These are phyloP conservation scores for Bothrops alternatus DNA, from an alignment of 2,797 vertebrate species.

Conservation along the genomic window DNA sequence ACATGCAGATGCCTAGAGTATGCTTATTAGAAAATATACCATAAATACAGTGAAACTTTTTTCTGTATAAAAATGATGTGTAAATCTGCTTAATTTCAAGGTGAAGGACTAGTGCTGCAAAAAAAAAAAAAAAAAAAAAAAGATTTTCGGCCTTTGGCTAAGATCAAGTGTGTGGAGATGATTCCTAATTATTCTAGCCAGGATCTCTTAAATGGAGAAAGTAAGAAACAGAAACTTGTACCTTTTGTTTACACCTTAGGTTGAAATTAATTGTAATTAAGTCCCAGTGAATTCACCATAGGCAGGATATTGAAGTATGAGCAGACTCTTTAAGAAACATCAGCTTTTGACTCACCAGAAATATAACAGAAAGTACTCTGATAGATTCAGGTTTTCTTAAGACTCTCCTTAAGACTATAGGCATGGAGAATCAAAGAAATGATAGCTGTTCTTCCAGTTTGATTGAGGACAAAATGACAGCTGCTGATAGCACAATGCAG, in stretches of 20 bases:
- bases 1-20: not conserved
- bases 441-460: not conserved
- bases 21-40: not conserved
- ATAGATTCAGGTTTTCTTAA: not conserved
- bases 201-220: not conserved
- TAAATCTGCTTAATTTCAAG: not conserved
- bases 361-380: not conserved
- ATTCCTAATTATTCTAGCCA: not conserved
- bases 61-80: not conserved
- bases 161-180: not conserved
- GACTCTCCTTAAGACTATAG: not conserved
- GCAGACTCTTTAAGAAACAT: not conserved
- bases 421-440: not conserved
- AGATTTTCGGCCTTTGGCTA: not conserved
- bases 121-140: no score
- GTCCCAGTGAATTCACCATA: not conserved
- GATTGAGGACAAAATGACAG: not conserved
- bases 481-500: not conserved
- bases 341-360: not conserved
- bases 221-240: not conserved
- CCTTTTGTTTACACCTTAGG: not conserved
- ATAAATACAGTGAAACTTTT: not conserved
- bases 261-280: not conserved
- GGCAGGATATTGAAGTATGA: not conserved
- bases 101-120: not conserved